Evolutionary conservation across 2,113 vertebrate species (phyloP), one percentile per base, ranked within the genome.

Genomic region (Sitta europaea): DNA sequence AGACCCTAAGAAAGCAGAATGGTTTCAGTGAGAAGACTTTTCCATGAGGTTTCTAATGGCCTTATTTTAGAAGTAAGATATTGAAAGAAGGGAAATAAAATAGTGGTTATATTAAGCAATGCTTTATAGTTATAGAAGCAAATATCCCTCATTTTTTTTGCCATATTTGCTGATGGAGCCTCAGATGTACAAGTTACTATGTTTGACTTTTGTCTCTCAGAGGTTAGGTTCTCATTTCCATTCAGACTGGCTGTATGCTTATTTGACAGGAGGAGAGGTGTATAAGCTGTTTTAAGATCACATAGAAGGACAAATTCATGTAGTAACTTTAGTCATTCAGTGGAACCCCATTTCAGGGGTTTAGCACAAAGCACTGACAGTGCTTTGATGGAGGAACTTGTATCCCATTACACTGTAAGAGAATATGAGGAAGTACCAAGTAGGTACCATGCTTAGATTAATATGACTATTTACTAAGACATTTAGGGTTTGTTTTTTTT

Each of bases 301-400:
- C 24, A 28, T 4, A 40, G 24, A 53, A 59, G 25, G 65, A 20
- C 33, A 90, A 29, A 84, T 74, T 27, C 0, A 3, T 6, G 19
- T 55, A 43, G 27, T 6, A 48, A 5, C 14, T 48, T 53, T 3
- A n/a, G 7, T 74, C 17, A 5, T 67, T 92, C 31, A 43, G 23
- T 42, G 22, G 33, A 65, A 18, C 10, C 5, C 4, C 0, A 0
- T 75, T 82, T 82, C 70, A 53, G 25, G 24, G 20, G 12, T 78
- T 62, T 51, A 85, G 29, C 57, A 67, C 19, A 36, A 27, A 75
- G 40, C 14, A 31, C 12, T 50, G 25, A 1, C 6, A 15, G 12
- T 17, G 18, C 53, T 77, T 67, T 71, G 23, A 16, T 38, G 16
- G 40, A 67, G 35, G 63, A 81, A 35, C n/a, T 63, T 74, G 21